Evolutionary conservation across 2,113 vertebrate genomes (phyloP).

Genomic region (Sturnus vulgaris): DNA sequence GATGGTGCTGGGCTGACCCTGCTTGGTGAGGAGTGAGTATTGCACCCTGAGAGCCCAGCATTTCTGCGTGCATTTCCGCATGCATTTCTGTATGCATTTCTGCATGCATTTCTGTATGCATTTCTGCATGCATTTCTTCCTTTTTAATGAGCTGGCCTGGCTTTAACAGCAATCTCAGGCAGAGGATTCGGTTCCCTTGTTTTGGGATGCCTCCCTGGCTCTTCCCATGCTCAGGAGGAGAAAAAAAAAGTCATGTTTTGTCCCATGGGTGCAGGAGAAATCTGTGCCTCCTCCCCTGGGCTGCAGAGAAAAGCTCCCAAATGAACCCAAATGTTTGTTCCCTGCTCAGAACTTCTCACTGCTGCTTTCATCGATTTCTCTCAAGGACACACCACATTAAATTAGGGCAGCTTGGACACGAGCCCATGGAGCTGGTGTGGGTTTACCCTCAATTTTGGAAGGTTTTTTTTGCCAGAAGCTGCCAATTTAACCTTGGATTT

Average conservation of each 20-base stretch:
- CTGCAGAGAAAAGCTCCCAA: not conserved
- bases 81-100: fast-evolving
- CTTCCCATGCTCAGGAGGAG: not conserved
- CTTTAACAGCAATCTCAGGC: not conserved
- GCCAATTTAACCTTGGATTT: not conserved
- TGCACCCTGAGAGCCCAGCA: not conserved
- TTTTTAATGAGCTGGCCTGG: not conserved
- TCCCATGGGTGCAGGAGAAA: not conserved
- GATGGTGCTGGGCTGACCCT: conserved; percentile 24
- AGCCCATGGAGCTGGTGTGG: not conserved
- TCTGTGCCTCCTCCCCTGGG: fast-evolving
- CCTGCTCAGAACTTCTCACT: not conserved
- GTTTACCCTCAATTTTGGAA: fast-evolving
- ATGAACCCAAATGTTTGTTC: not conserved
- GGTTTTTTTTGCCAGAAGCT: not conserved
- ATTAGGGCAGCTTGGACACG: not conserved
- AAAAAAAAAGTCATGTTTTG: fast-evolving
- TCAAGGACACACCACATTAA: fast-evolving
- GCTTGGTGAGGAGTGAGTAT: not conserved
- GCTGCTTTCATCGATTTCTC: not conserved
- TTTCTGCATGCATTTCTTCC: fast-evolving
- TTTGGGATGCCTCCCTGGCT: not conserved
- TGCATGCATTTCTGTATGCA: fast-evolving
- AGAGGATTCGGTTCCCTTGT: fast-evolving
- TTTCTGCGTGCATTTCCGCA: fast-evolving